A percentile compares a stretch with the other conserved stretches of the same genome.
Conservation (phyloP, 2,113 vertebrate species). For the Hiodon alosoides region DNA sequence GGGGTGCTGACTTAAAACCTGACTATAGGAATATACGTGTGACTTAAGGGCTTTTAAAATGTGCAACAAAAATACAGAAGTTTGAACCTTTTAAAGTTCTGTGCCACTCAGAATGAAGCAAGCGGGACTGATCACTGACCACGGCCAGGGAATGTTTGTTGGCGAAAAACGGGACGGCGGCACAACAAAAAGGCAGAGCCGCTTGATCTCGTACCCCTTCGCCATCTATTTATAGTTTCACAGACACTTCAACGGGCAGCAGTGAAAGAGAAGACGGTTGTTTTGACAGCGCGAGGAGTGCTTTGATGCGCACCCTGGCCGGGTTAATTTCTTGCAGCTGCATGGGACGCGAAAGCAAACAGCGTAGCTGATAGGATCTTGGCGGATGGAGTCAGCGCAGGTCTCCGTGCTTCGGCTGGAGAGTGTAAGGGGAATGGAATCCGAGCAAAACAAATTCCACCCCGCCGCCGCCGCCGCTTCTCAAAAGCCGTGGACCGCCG, state of each 20-base stretch:
- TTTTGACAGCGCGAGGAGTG: constrained; percentile 34
- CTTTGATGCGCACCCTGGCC: constrained; percentile 34
- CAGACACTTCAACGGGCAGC: constrained; percentile 17
- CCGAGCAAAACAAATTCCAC: constrained; percentile 16
- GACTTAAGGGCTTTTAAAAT: no score
- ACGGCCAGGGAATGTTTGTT: background rate
- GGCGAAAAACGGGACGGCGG: background rate
- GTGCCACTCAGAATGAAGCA: no score
- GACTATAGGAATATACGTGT: background rate
- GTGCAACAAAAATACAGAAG: no score
- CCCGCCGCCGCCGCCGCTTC: constrained; percentile 2
- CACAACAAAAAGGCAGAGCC: background rate
- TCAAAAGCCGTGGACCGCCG: background rate
- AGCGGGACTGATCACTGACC: background rate
- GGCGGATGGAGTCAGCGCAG: constrained; percentile 32
- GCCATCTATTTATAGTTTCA: constrained; percentile 13
- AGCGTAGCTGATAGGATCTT: constrained; percentile 43
- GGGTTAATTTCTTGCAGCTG: constrained; percentile 42
- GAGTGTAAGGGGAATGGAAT: constrained; percentile 35
- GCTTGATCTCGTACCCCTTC: constrained; percentile 13
- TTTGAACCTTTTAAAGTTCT: no score
- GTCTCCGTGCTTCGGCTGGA: constrained; percentile 26
- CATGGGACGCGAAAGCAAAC: constrained; percentile 39
- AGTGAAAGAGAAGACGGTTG: constrained; percentile 26
- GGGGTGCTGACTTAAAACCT: constrained; percentile 15